A percentile compares a stretch with the other conserved stretches of the same genome.
These are phyloP conservation scores for Nasonia giraulti DNA, from an alignment of 1,140 invertebrate species.

Conservation along the genomic window DNA sequence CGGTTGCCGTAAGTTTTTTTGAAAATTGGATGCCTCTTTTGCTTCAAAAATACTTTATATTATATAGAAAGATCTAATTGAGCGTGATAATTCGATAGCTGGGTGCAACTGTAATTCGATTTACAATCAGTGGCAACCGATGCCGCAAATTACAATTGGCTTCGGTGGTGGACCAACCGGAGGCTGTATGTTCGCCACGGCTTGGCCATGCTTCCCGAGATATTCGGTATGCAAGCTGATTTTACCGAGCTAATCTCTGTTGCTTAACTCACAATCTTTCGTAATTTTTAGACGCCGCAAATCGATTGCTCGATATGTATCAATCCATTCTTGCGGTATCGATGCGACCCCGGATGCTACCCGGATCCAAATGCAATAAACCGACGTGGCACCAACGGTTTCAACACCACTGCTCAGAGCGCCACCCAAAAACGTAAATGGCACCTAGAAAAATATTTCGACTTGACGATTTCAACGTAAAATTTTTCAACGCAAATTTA, in stretches of 20 bases:
- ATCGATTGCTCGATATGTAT: conserved; percentile 62
- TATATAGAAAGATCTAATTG: not conserved
- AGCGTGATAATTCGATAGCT: conserved; percentile 25
- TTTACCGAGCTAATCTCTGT: not conserved
- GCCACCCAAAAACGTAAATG: not conserved
- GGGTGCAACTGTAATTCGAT: conserved; percentile 45
- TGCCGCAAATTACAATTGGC: conserved; percentile 64
- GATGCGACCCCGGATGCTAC: conserved; percentile 57
- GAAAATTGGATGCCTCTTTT: too few species aligned
- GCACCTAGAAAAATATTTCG: not conserved
- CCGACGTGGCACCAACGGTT: not conserved
- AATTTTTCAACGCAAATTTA: not conserved
- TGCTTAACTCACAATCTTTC: not conserved
- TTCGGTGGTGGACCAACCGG: conserved; percentile 53
- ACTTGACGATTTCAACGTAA: not conserved
- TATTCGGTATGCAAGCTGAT: conserved; percentile 35
- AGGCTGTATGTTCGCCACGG: conserved; percentile 29
- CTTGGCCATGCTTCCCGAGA: conserved; percentile 58
- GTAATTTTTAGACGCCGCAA: conserved; percentile 33
- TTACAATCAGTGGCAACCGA: conserved; percentile 47
- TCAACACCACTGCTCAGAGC: not conserved
- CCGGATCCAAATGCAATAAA: conserved; percentile 9
- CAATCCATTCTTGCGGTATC: conserved; percentile 54
- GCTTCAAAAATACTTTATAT: too few species aligned
- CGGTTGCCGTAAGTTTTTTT: conserved; percentile 39